phyloP scores from a whole-genome alignment of 2,797 vertebrate species.

The Taeniopygia guttata region DNA sequence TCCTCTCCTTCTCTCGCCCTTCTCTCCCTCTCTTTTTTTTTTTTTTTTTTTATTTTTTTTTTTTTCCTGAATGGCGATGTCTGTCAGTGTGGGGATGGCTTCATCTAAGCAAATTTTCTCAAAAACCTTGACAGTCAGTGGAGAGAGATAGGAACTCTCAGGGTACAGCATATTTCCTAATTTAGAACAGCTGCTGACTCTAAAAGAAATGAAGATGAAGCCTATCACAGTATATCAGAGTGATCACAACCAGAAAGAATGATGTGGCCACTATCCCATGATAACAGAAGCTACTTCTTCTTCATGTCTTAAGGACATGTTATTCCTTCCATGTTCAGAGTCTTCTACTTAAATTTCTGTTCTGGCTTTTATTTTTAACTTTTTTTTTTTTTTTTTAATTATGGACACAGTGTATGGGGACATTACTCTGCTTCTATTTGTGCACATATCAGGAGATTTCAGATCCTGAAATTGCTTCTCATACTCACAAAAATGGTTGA shows the following conservation, averaged over 20 bases:
- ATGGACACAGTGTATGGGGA: neutral
- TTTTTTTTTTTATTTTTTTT: no score
- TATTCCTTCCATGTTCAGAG: neutral
- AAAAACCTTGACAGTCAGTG: neutral
- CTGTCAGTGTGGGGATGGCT: neutral
- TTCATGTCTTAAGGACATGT: neutral
- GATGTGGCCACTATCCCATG: neutral
- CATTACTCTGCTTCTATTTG: neutral
- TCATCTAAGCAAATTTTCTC: neutral
- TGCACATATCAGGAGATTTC: neutral
- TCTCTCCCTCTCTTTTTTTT: neutral
- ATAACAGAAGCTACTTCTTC: neutral
- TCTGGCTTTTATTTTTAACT: neutral
- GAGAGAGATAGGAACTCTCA: neutral
- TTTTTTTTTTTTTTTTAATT: neutral
- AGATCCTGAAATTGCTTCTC: neutral
- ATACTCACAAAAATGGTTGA: neutral
- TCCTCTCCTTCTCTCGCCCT: neutral
- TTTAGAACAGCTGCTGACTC: neutral
- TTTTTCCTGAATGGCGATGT: neutral
- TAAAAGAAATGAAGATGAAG: neutral
- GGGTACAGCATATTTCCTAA: neutral
- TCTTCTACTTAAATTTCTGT: neutral
- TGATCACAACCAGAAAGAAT: neutral
- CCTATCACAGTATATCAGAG: neutral